Conservation (phyloP, 2,888 invertebrate species). For the Cabera pusaria region DNA sequence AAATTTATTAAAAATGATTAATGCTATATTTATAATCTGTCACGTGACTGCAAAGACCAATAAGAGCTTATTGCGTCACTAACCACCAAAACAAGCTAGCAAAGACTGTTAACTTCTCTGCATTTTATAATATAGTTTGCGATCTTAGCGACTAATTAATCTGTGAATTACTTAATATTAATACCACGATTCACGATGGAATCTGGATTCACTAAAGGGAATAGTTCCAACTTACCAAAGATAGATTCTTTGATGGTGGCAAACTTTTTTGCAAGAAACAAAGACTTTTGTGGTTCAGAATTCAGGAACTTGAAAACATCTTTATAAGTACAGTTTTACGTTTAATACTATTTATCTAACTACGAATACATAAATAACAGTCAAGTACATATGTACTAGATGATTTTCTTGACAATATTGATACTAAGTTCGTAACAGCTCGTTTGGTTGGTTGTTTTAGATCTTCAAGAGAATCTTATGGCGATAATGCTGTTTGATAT, state of each 20-base stretch:
- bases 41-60: too few relatives aligned
- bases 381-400: conserved; percentile 1
- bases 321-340: conserved; percentile 7
- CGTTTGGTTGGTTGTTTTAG: too few relatives aligned
- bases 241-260: conserved; percentile 4
- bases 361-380: conserved; percentile 2
- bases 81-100: too few relatives aligned
- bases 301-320: conserved; percentile 11
- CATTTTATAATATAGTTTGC: too few relatives aligned
- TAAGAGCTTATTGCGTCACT: too few relatives aligned
- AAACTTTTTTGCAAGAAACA: conserved; percentile 2
- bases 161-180: conserved; percentile 1
- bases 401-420: background rate
- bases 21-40: too few relatives aligned
- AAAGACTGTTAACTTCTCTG: too few relatives aligned
- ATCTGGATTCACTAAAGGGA: conserved; percentile 7
- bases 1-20: too few relatives aligned
- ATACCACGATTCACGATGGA: conserved; percentile 6
- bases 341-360: conserved; percentile 1
- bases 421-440: conserved; percentile 3
- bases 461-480: conserved; percentile 31
- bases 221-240: conserved; percentile 9
- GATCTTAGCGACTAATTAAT: too few relatives aligned
- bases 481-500: conserved; percentile 38
- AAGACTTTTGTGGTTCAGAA: conserved; percentile 9